phyloP scores from a whole-genome alignment of 2,888 invertebrate species.

The Stenchaetothrips biformis region DNA sequence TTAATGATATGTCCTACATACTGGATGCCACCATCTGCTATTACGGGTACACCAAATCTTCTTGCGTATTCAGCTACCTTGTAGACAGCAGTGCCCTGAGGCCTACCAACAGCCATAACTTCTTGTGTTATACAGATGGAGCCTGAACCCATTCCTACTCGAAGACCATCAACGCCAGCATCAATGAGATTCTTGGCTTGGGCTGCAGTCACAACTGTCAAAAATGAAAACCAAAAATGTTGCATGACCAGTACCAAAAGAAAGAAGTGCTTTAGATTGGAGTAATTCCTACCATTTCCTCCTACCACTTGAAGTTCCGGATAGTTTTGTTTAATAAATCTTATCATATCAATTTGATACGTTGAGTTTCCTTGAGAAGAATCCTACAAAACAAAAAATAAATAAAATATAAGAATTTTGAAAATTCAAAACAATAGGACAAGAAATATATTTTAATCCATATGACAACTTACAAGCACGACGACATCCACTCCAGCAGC shows the following conservation, averaged over 20 bases:
- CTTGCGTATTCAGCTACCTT: conserved; percentile 89
- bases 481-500: conserved; percentile 93
- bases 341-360: conserved; percentile 94
- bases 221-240: conserved; percentile 22
- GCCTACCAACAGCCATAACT: conserved; percentile 98
- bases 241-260: not conserved
- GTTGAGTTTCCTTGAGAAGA: conserved; percentile 97
- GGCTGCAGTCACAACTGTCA: conserved; percentile 82
- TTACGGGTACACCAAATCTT: conserved; percentile 87
- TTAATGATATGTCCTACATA: conserved; percentile 96
- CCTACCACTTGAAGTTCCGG: conserved; percentile 88
- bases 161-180: conserved; percentile 92
- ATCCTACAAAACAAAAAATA: conserved; percentile 53
- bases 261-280: conserved; percentile 28
- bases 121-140: conserved; percentile 99
- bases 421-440: conserved; percentile 29
- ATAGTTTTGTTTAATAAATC: conserved; percentile 79
- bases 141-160: conserved; percentile 99
- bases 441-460: not conserved
- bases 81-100: conserved; percentile 96
- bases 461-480: conserved; percentile 57
- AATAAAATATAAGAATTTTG: conserved; percentile 28
- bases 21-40: conserved; percentile 97
- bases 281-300: conserved; percentile 68
- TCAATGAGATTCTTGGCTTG: conserved; percentile 97